Evolutionary conservation across 2,797 vertebrate species (phyloP), one percentile per base, ranked within the genome.

Genomic region (Lithobates sylvaticus): DNA sequence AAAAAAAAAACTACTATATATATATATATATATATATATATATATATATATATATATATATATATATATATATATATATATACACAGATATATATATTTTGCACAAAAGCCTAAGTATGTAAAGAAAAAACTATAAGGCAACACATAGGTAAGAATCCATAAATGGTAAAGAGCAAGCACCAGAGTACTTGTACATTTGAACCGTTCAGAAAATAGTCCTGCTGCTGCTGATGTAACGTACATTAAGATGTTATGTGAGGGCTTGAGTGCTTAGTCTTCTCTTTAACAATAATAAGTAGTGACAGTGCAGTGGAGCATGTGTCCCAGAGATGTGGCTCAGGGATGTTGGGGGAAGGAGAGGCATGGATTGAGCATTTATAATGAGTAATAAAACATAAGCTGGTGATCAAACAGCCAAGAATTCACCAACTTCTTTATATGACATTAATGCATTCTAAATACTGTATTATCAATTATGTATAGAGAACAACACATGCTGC

Each of bases 331-430:
- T 78, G 75, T 78, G 58, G 39, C 79, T 78, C 21, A 81, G 81
- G 61, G 88, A 84, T 69, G 67, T 42, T 72, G 83, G 80, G 70
- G 39, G 42, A 58, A 86, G 85, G 78, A 78, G n/a, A 65, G 36
- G 27, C 42, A 76, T 21, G 71, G 72, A 67, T 34, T n/a, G 85
- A 67, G 75, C 23, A n/a, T 39, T 78, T 42, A 74, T 72, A 82
- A 77, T 71, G 79, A 82, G 74, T 76, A 82, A 86, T 86, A 77
- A 82, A 86, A 78, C 79, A 82, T 83, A 70, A 83, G 58, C 74
- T 78, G 58, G 36, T 78, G 32, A 54, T 87, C 58, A 39, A 29
- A 83, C 76, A 61, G 67, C 32, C 47, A 69, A 50, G 74, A 83
- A 83, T 74, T 68, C 36, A 78, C 34, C 34, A 77, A 71, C 44